phyloP scores from a whole-genome alignment of 2,888 invertebrate species.

The Pemphredon lugubris region DNA sequence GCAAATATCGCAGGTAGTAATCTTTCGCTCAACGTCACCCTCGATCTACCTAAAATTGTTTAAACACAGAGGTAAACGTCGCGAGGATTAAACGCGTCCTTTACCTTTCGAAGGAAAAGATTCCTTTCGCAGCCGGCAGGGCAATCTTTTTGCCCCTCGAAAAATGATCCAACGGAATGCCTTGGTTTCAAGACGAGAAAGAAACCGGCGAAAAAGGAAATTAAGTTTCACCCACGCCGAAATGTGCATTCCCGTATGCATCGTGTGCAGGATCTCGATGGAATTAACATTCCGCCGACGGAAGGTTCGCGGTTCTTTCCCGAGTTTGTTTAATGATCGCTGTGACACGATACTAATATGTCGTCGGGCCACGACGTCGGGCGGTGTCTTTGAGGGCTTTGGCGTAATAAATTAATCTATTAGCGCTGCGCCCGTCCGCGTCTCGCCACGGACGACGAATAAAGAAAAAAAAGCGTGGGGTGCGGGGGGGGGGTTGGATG shows the following conservation, averaged over 20 bases:
- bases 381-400: conserved; percentile 78
- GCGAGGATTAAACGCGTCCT: neutral
- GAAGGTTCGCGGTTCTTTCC: conserved; percentile 44
- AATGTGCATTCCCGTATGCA: conserved; percentile 38
- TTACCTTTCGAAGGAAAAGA: neutral
- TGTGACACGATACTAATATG: conserved; percentile 78
- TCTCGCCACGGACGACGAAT: conserved; percentile 31
- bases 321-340: conserved; percentile 72
- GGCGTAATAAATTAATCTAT: conserved; percentile 80
- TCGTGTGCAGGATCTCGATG: conserved; percentile 36
- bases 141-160: too few relatives aligned
- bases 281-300: conserved; percentile 74
- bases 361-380: conserved; percentile 65
- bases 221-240: conserved; percentile 51
- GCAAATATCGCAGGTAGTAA: too few relatives aligned
- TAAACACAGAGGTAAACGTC: too few relatives aligned
- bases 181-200: neutral
- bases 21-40: too few relatives aligned
- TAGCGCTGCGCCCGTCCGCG: conserved; percentile 70
- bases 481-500: conserved; percentile 7
- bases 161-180: conserved; percentile 18
- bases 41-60: too few relatives aligned
- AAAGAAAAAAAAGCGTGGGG: conserved; percentile 32
- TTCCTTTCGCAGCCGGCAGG: neutral
- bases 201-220: conserved; percentile 18